phyloP scores from a whole-genome alignment of 2,888 invertebrate species.

The Steromphala cineraria region DNA sequence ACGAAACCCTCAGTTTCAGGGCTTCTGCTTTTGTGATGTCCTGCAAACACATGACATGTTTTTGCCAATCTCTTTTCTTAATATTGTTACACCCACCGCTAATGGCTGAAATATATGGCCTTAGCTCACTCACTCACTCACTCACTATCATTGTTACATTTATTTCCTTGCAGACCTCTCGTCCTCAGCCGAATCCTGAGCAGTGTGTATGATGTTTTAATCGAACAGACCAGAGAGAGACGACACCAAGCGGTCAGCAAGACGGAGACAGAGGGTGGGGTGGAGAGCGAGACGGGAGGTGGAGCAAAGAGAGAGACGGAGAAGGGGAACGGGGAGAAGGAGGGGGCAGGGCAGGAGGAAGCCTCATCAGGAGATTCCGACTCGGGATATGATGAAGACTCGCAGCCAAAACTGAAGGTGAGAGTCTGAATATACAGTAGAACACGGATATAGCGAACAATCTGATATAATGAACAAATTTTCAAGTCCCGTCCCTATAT shows the following conservation, averaged over 20 bases:
- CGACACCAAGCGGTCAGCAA: neutral
- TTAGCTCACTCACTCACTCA: too few species aligned
- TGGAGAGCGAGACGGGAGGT: constrained; percentile 19
- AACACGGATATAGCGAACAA: too few species aligned
- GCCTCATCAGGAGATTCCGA: constrained; percentile 22
- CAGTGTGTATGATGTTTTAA: neutral
- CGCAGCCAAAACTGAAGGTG: constrained; percentile 34
- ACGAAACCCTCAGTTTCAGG: too few species aligned
- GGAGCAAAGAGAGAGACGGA: constrained; percentile 22
- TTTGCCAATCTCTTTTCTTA: too few species aligned
- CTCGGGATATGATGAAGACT: constrained; percentile 18
- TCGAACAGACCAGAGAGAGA: neutral
- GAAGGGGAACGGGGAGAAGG: neutral
- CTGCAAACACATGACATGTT: too few species aligned
- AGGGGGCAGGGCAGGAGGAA: neutral
- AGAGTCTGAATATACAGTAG: neutral
- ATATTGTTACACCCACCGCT: too few species aligned
- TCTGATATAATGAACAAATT: too few species aligned
- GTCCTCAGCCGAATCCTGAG: neutral
- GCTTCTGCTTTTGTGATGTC: too few species aligned
- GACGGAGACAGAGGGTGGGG: too few species aligned
- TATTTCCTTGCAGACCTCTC: neutral
- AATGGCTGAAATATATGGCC: too few species aligned
- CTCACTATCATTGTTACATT: too few species aligned
- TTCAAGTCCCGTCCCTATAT: too few species aligned